Conservation (phyloP, 2,888 invertebrate species). For the Neuroscelio doddi region DNA sequence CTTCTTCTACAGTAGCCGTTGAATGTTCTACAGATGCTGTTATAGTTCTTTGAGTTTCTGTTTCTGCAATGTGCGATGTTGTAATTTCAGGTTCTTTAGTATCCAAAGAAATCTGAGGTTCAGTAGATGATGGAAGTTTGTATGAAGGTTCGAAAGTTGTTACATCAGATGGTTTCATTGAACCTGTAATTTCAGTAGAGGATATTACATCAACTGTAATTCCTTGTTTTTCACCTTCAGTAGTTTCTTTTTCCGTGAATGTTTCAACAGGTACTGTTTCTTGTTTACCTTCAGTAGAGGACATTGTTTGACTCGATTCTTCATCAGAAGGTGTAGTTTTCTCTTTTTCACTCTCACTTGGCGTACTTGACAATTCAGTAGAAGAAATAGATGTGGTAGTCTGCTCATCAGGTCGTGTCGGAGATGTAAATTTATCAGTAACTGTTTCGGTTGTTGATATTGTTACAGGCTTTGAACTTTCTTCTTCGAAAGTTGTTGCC, state of each 20-base stretch:
- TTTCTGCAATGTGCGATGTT: neutral
- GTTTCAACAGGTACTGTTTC: conserved; percentile 17
- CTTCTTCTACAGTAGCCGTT: conserved; percentile 13
- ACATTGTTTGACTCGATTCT: conserved; percentile 14
- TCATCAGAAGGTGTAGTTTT: conserved; percentile 2
- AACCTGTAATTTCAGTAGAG: conserved; percentile 30
- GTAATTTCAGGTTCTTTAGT: neutral
- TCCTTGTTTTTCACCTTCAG: conserved; percentile 25
- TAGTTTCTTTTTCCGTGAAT: conserved; percentile 22
- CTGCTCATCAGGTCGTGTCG: conserved; percentile 21
- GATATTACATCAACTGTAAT: conserved; percentile 24
- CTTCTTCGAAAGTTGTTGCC: conserved; percentile 39
- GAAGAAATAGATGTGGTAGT: conserved; percentile 5
- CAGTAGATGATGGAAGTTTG: conserved; percentile 7
- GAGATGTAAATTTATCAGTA: conserved; percentile 14
- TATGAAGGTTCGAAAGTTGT: conserved; percentile 25
- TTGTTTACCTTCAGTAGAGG: conserved; percentile 30
- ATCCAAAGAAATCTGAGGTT: conserved; percentile 5
- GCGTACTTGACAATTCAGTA: conserved; percentile 14
- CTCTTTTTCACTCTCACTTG: conserved; percentile 13
- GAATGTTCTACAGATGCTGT: conserved; percentile 31
- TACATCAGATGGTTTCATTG: conserved; percentile 26
- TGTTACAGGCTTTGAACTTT: conserved; percentile 14
- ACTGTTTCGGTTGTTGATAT: conserved; percentile 12
- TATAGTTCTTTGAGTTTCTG: conserved; percentile 27